Base-by-base conservation (phyloP, 2,797 vertebrate species). In the Sebastes hubbsi region DNA sequence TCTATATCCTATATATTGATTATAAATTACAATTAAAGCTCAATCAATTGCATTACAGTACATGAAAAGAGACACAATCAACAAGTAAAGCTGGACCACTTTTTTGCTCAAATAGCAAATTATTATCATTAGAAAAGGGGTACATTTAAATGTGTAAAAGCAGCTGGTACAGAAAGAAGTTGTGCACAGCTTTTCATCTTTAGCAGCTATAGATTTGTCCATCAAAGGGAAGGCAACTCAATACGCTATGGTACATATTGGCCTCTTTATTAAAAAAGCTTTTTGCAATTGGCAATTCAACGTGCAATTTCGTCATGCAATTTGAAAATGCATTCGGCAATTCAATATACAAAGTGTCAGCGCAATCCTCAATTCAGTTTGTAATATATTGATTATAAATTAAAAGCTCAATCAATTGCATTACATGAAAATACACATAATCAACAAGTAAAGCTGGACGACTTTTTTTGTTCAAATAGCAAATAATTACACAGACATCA, bases 361-460 rank as follows among this genome's bases (percentile, higher is more conserved):
- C n/a, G 11, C n/a, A 63, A 63, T 46, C 16, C 42, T 46, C 42
- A 46, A 20, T 49, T 49, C 46, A 49, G 46, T 49, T 49, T 49
- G 16, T 8, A 4, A 9, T 49, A 20, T 9, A 49, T 49, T 0
- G 0, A 49, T 49, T 20, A 49, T 0, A 49, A 49, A 20, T 54
- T 54, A 22, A 54, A 54, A 3, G 0, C 52, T 63, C 61, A 14
- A 38, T 24, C 6, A n/a, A 22, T 34, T 61, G 20, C 30, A 32
- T 62, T 22, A 78, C 7, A 34, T 36, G 27, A 29, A 4, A 69
- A 36, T 1, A 56, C 6, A 59, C 24, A 65, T 6, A 61, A 66
- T 70, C 46, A 89, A 81, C 78, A 81, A 86, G 81, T 86, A 58
- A 55, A 65, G 2, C 63, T 49, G 34, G 6, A 2, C 1, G 3